Percentiles rank a stretch among this genome's conserved stretches.
Evolutionary conservation across 2,113 vertebrate genomes (phyloP).

Genomic region (Phocoena sinus): DNA sequence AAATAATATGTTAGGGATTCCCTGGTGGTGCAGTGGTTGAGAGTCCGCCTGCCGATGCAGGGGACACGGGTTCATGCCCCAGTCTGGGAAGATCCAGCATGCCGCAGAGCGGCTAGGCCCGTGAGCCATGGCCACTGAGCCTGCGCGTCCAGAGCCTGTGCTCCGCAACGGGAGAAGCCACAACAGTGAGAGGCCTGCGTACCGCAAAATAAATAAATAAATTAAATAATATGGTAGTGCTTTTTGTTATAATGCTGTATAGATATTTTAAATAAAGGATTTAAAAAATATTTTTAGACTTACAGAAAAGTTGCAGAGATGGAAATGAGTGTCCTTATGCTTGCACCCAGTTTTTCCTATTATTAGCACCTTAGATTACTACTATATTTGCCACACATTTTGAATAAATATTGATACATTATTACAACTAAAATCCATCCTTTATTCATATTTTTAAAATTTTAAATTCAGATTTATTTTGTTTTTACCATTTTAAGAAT

Average conservation of each 20-base stretch:
- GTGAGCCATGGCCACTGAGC: too few relatives aligned
- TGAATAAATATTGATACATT: background rate
- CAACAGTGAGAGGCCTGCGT: too few relatives aligned
- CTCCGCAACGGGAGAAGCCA: too few relatives aligned
- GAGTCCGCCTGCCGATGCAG: too few relatives aligned
- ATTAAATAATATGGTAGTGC: background rate
- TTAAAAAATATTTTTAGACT: background rate
- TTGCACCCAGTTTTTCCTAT: background rate
- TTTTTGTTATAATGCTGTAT: background rate
- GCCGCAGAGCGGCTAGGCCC: too few relatives aligned
- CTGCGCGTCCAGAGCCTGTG: too few relatives aligned
- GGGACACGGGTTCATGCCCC: too few relatives aligned
- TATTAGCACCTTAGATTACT: background rate
- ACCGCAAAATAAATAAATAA: too few relatives aligned
- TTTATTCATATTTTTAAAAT: background rate
- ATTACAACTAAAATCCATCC: background rate
- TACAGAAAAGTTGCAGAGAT: background rate
- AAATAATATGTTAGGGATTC: background rate
- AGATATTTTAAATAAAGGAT: background rate
- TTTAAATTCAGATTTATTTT: background rate
- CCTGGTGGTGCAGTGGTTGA: too few relatives aligned
- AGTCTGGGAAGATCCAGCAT: too few relatives aligned
- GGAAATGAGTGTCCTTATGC: background rate
- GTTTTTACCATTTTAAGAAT: background rate
- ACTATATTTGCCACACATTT: background rate